Evolutionary conservation across 1,140 invertebrate genomes (phyloP).

Genomic region (roundworm (Caenorhabditis elegans)): WBcel235 BX284606.5:4306001-4306500

Average conservation of each 20-base stretch:
- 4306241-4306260: no score
- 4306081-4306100: no score
- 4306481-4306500: background rate
- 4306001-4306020: background rate
- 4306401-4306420: background rate
- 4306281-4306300: no score
- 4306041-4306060: background rate
- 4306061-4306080: background rate
- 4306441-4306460: background rate
- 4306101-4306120: background rate
- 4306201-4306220: no score
- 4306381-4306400: background rate
- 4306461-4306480: background rate
- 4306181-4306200: no score
- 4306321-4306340: no score
- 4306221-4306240: no score
- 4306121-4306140: background rate
- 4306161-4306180: background rate
- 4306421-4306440: background rate
- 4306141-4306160: background rate
- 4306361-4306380: no score
- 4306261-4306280: no score
- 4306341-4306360: no score
- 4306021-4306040: background rate
- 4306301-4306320: no score